Evolutionary conservation across 2,113 vertebrate species (phyloP).

Genomic region (Rhizomys pruinosus): DNA sequence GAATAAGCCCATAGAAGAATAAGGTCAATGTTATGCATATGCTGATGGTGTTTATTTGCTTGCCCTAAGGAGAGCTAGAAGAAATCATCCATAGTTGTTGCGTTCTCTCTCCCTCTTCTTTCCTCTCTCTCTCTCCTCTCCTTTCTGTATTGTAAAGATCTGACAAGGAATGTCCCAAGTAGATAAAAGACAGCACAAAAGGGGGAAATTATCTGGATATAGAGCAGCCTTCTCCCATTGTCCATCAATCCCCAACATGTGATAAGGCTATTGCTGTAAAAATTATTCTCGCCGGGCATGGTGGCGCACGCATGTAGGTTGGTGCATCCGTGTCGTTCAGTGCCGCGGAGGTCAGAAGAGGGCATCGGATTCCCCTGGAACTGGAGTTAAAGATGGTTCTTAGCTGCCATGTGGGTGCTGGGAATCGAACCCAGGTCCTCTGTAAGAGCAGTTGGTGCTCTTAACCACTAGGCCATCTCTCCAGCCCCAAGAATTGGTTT

Average conservation of each 20-base stretch:
- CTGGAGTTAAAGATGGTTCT: too few relatives aligned
- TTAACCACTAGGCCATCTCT: too few relatives aligned
- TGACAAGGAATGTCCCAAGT: neutral
- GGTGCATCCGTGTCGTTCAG: too few relatives aligned
- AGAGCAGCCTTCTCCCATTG: neutral
- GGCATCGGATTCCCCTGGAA: too few relatives aligned
- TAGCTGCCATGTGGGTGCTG: too few relatives aligned
- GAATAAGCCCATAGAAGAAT: too few relatives aligned
- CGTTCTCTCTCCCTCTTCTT: neutral
- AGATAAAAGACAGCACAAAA: neutral
- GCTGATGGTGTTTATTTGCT: conserved; percentile 39
- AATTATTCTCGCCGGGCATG: neutral
- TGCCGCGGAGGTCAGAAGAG: too few relatives aligned
- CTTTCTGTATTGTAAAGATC: neutral
- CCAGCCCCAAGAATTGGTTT: too few relatives aligned
- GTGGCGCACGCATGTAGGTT: too few relatives aligned
- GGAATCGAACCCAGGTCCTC: too few relatives aligned
- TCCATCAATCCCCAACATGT: neutral
- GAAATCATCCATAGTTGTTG: conserved; percentile 24
- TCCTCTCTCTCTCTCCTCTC: too few relatives aligned
- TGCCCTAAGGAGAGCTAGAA: neutral
- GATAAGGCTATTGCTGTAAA: neutral
- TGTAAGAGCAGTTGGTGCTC: too few relatives aligned
- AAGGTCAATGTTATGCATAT: neutral
- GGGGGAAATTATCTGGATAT: conserved; percentile 18